A percentile compares a stretch with the other conserved stretches of the same genome.
Conservation (phyloP, 1,140 invertebrate genomes). For the Cyclina sinensis region DNA sequence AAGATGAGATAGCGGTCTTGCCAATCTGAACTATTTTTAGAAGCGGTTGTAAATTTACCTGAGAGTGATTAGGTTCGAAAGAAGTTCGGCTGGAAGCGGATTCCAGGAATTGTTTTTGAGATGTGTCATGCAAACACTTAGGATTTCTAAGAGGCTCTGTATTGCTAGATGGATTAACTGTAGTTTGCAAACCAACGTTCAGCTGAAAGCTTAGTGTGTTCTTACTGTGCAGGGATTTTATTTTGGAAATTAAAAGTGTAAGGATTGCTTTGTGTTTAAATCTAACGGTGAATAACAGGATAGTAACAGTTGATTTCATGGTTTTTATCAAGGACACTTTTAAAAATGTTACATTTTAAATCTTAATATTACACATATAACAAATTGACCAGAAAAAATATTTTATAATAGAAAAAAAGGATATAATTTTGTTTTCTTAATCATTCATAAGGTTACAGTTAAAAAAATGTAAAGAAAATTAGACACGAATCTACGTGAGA, state of each 20-base stretch:
- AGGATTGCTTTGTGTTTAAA: neutral
- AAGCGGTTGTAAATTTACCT: conserved; percentile 32
- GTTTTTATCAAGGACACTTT: too few relatives aligned
- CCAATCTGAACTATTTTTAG: conserved; percentile 37
- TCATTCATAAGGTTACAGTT: too few relatives aligned
- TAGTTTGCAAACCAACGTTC: neutral
- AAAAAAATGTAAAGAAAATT: too few relatives aligned
- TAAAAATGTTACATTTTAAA: too few relatives aligned
- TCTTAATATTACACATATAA: too few relatives aligned
- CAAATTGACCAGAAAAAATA: too few relatives aligned
- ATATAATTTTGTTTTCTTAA: too few relatives aligned
- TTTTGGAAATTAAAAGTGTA: conserved; percentile 19
- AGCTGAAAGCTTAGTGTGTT: neutral
- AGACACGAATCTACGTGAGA: too few relatives aligned
- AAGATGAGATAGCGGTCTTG: neutral
- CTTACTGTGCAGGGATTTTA: neutral
- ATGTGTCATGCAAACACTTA: conserved; percentile 28
- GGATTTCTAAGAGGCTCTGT: neutral
- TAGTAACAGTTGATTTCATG: too few relatives aligned
- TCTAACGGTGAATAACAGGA: too few relatives aligned
- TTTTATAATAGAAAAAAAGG: too few relatives aligned
- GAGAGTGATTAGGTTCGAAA: conserved; percentile 37
- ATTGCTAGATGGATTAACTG: neutral
- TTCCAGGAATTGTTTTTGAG: conserved; percentile 37
- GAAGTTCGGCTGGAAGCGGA: conserved; percentile 6